Percentiles rank a stretch among this genome's conserved stretches.
Evolutionary conservation across 1,140 invertebrate species (phyloP).

Genomic region (Helicorthomorpha holstii): DNA sequence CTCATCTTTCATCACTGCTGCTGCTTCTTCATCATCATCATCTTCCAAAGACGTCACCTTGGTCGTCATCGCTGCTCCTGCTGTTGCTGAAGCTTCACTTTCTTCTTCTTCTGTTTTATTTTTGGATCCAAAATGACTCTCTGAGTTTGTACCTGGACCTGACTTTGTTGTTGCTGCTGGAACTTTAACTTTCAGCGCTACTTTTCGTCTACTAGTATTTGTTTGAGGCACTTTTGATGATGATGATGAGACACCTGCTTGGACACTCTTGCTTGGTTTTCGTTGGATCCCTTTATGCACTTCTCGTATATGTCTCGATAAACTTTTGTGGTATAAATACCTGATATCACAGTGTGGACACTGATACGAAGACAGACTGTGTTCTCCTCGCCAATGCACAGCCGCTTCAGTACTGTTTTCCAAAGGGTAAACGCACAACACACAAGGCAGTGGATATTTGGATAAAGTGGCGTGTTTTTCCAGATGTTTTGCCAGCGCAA

Average conservation of each 20-base stretch:
- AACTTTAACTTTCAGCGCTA: not conserved
- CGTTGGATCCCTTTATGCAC: constrained; percentile 17
- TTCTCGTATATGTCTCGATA: constrained; percentile 16
- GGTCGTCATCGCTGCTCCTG: not conserved
- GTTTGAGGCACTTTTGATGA: not conserved
- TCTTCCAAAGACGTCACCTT: not conserved
- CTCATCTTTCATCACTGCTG: not conserved
- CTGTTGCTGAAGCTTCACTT: too few species aligned
- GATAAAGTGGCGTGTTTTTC: constrained; percentile 9
- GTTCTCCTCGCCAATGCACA: not conserved
- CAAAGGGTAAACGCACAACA: constrained; percentile 9
- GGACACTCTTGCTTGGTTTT: constrained; percentile 6
- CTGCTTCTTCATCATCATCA: not conserved
- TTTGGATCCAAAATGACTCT: too few species aligned
- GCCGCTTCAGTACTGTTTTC: not conserved
- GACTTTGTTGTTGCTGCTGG: not conserved
- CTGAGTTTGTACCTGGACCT: too few species aligned
- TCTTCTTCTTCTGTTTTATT: too few species aligned
- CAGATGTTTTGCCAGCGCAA: constrained; percentile 8
- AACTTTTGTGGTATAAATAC: constrained; percentile 15
- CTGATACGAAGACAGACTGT: constrained; percentile 8
- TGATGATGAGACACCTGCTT: not conserved
- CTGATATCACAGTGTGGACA: constrained; percentile 22
- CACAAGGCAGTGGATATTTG: constrained; percentile 8
- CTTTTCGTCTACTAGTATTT: not conserved